Base-by-base conservation (phyloP, 2,113 vertebrate species). In the Dasypus novemcinctus region DNA sequence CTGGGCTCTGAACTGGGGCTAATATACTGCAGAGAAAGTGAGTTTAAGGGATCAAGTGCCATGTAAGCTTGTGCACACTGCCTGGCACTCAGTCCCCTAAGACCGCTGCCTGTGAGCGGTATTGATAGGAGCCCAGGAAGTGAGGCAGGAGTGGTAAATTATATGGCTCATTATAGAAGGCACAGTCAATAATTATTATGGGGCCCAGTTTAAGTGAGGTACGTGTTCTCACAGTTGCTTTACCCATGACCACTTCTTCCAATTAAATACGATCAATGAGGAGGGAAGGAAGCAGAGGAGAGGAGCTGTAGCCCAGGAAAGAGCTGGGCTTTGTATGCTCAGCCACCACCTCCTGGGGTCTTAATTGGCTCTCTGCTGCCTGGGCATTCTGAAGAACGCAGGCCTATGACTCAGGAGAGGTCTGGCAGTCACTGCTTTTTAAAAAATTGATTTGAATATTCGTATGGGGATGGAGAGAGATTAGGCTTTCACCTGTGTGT, bases 321-420 rank as follows among this genome's bases (percentile, higher is more conserved):
- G 71, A 57, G 71, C n/a, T 64, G 33, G 64, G 3, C 76, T 97
- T 93, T 14, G 0, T 0, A 0, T 92, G 89, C 52, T 64, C 46
- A 96, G 61, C 87, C 61, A 46, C 57, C 2, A 78, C 79, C 95
- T 97, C 96, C 82, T 88, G 75, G 96, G 97, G 89, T 91, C 96
- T 94, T n/a, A n/a, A n/a, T n/a, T n/a, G 72, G 91, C 86, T 97
- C 88, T 98, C 94, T 96, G 85, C 97, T 96, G 95, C 96, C 96
- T 61, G 83, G 96, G 90, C 92, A 63, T 95, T 97, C 90, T 85
- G 75, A 98, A 95, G 96, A 97, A 95, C 9, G 29, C 4, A 18
- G 97, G 69, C 72, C 87, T 57, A 95, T 97, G 96, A 91, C 43
- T 82, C 86, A 66, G 87, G 96, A 92, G 96, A 94, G 21, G 7